These are phyloP conservation scores for Vanessa tameamea DNA, from an alignment of 1,140 invertebrate species.

Conservation along the genomic window DNA sequence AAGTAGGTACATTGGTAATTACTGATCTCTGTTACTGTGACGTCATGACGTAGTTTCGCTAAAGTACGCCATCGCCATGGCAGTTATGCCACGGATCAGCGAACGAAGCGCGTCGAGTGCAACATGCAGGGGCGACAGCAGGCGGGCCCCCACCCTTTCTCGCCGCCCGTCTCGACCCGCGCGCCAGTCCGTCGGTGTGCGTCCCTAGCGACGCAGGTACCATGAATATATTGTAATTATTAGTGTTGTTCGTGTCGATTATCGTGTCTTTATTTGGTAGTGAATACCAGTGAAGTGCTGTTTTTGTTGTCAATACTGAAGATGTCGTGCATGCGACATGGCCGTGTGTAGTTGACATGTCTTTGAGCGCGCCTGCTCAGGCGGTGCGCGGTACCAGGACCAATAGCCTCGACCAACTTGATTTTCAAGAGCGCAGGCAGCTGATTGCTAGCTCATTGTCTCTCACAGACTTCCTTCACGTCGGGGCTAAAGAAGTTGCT, in stretches of 20 bases:
- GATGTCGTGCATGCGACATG: conserved; percentile 68
- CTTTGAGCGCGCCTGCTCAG: conserved; percentile 74
- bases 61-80: conserved; percentile 36
- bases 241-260: conserved; percentile 42
- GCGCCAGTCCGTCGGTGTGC: conserved; percentile 73
- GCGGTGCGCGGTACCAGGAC: conserved; percentile 82
- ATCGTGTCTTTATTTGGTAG: conserved; percentile 71
- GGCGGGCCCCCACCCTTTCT: conserved; percentile 67
- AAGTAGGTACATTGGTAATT: conserved; percentile 14
- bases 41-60: conserved; percentile 42
- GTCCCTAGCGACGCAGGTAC: conserved; percentile 71
- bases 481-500: conserved; percentile 85
- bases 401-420: conserved; percentile 92
- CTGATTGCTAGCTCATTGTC: conserved; percentile 93
- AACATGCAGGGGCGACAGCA: conserved; percentile 69
- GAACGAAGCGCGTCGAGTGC: conserved; percentile 61
- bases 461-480: conserved; percentile 91
- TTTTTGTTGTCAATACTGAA: conserved; percentile 53
- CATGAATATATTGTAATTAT: conserved; percentile 50
- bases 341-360: conserved; percentile 78
- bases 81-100: conserved; percentile 44
- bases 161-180: conserved; percentile 53
- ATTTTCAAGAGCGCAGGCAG: conserved; percentile 94
- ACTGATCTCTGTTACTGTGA: conserved; percentile 41
- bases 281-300: conserved; percentile 61